Evolutionary conservation across 1,140 invertebrate species (phyloP), one percentile per base, ranked within the genome.

Genomic region (Plectrocnemia conspersa): DNA sequence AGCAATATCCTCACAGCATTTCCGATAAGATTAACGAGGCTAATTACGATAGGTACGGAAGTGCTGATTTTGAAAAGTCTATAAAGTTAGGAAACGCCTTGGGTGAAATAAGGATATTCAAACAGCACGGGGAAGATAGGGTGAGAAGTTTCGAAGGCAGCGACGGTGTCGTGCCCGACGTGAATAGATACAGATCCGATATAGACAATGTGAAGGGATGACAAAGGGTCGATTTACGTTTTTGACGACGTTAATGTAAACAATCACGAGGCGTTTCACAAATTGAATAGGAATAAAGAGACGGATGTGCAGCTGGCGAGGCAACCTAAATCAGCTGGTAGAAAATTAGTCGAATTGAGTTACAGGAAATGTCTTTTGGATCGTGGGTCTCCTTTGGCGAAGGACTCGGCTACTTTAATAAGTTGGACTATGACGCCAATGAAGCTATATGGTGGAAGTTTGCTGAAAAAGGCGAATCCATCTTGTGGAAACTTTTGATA

Each of bases 351-450:
- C 0, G 68, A 74, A 46, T 48, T 73, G 24, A 71, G 71, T 40
- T 77, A 71, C 47, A 61, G 62, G 10, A 61, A 67, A 22, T 80
- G 79, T 59, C 65, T 68, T 3, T 61, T 70, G 7, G 74, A 73
- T n/a, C 69, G 73, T 21, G 79, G 77, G 3, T 74, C 76, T 22
- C 78, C 79, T 0, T 58, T 79, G n/a, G 67, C 66, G 6, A 71
- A 68, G 0, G 44, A 67, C 0, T 36, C 64, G 19, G 71, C 78
- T 58, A 61, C 42, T 21, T 56, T 79, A 11, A 71, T 80, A 13
- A 78, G 74, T 11, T 81, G 79, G 79, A 75, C 73, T 0, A 70
- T 71, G 55, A 79, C 76, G 0, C 73, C 77, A 0, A 77, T 80
- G 2, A 64, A 66, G 11, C 69, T 80, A 0, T 81, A 79, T 56